Evolutionary conservation across 2,113 vertebrate species (phyloP), one percentile per base, ranked within the genome.

Genomic region (Nycticorax nycticorax): DNA sequence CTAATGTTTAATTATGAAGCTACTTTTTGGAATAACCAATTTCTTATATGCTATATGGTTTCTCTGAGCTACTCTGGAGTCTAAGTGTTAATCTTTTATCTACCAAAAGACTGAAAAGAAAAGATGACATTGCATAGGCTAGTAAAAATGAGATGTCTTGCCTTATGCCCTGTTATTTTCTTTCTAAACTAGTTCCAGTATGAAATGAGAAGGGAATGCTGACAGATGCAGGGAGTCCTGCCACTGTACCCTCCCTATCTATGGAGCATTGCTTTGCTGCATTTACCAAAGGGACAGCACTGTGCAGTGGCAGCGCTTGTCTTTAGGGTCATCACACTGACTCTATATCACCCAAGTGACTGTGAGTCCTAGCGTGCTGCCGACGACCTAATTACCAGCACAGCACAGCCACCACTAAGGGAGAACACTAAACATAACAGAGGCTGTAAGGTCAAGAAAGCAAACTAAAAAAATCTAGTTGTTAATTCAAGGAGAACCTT

Each of bases 11-110:
- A 59, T 68, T 93, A 83, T 91, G 92, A 93, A 93, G 18, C 39
- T 86, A n/a, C 23, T 64, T 92, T 96, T 92, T 79, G 18, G 41
- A 78, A 93, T 30, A 80, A 20, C 27, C 6, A 11, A 18, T 93
- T 91, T 33, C 41, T 96, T 94, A 96, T n/a, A 94, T 20, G 17
- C 24, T 53, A 10, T 39, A 24, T 47, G 19, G 8, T 56, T 87
- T 79, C 84, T 80, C 33, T 78, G 50, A 94, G 52, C 27, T 26
- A 85, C 28, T 95, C 24, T 52, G 66, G 75, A 95, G 85, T 72
- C 45, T 83, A 93, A 93, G 39, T 21, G 8, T 41, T 89, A 85
- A 91, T 92, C 53, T 89, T 83, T 94, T 87, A 78, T 87, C 45
- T 91, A 56, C 73, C 20, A n/a, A 95, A 83, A n/a, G 77, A 32